Evolutionary conservation across 2,888 invertebrate genomes (phyloP), one percentile per base, ranked within the genome.

Genomic region (Synanthedon tipuliformis): DNA sequence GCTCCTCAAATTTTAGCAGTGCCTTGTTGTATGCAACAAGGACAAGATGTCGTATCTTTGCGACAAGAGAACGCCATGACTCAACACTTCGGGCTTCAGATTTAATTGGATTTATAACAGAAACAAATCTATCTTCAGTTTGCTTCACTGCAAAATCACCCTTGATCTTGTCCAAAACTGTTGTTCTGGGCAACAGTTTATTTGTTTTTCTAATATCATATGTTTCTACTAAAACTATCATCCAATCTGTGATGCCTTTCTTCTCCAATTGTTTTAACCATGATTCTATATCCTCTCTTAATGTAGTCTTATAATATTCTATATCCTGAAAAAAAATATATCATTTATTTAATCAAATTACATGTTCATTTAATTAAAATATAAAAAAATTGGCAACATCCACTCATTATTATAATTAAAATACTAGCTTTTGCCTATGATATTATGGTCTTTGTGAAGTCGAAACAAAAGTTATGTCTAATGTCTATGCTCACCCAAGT

Each of bases 61-160:
- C 91, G 50, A 98, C 91, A 61, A 98, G 86, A 50, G 94, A 92
- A 55, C 95, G 90, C 94, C 97, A 97, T 52, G 97, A 96, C 73
- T 97, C 97, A 0, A 95, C 94, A 55, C 95, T 94, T 61, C 95
- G 92, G 11, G 94, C 93, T 76, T 98, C 97, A 27, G 93, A 92
- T 71, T 95, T 95, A 15, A 95, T 92, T 53, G 97, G 97, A 87
- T 97, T 97, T 68, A 95, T 92, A 51, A 98, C 92, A 52, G 96
- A 94, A 65, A 97, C 90, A 82, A 97, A 97, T 64, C 96, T 92
- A 76, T 90, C 92, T 61, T 92, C 94, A 1, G 81, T 86, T 74
- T 95, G 94, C 81, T 97, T 98, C 18, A 93, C 90, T 53, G 95
- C 95, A 89, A 98, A 97, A 78, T 98, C 98, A 67, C 93, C 93